These are phyloP conservation scores for Synanthedon vespiformis DNA, from an alignment of 2,888 invertebrate species.

Conservation along the genomic window DNA sequence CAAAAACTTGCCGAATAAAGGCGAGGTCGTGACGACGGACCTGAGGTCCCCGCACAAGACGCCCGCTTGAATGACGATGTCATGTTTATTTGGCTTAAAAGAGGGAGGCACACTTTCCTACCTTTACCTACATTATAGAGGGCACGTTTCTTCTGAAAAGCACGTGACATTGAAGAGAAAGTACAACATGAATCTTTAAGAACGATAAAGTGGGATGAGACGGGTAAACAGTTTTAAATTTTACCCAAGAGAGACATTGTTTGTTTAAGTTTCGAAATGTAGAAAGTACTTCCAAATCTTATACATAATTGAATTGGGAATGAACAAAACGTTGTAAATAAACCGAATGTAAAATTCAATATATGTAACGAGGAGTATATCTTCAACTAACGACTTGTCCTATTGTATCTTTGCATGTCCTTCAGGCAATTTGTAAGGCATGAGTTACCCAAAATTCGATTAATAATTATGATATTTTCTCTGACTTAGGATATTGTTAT, in stretches of 20 bases:
- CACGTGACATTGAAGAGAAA: constrained; percentile 42
- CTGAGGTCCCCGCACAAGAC: constrained; percentile 31
- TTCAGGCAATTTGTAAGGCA: too few relatives aligned
- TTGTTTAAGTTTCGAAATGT: constrained; percentile 1
- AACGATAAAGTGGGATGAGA: constrained; percentile 27
- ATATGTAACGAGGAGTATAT: too few relatives aligned
- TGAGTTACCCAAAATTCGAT: too few relatives aligned
- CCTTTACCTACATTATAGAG: constrained; percentile 21
- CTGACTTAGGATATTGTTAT: too few relatives aligned
- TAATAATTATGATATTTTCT: too few relatives aligned
- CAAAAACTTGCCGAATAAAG: constrained; percentile 55
- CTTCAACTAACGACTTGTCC: too few relatives aligned
- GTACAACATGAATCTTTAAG: constrained; percentile 40
- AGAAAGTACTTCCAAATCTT: background rate
- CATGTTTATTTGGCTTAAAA: constrained; percentile 63
- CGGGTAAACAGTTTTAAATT: constrained; percentile 37
- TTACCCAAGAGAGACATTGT: constrained; percentile 11
- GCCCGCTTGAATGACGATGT: constrained; percentile 50
- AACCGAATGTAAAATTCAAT: too few relatives aligned
- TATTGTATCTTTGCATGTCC: too few relatives aligned
- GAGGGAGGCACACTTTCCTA: constrained; percentile 44
- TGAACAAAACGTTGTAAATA: too few relatives aligned
- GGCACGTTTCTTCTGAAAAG: constrained; percentile 25
- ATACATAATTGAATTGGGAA: background rate
- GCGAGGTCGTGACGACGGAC: constrained; percentile 40